Evolutionary conservation across 2,888 invertebrate genomes (phyloP).

Genomic region (Rhogogaster chlorosoma): DNA sequence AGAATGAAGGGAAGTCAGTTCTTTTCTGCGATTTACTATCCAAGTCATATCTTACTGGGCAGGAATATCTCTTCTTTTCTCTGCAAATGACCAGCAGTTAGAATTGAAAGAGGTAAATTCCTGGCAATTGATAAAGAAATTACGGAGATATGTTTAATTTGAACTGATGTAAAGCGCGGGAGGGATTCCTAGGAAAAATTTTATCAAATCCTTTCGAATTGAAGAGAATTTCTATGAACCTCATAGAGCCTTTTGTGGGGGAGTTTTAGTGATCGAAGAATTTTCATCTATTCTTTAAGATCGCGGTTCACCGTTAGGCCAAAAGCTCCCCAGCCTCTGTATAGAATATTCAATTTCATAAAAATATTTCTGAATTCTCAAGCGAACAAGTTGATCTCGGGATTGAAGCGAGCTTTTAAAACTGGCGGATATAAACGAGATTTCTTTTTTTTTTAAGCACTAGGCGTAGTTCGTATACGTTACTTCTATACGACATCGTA

Average conservation of each 20-base stretch:
- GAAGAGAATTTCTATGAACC: background rate
- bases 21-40: background rate
- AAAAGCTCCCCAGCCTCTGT: background rate
- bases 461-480: slow-evolving; percentile 30
- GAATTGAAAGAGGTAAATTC: background rate
- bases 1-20: background rate
- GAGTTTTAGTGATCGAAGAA: background rate
- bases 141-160: background rate
- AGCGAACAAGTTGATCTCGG: background rate
- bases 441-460: background rate
- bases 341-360: background rate
- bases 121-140: background rate
- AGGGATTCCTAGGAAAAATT: background rate
- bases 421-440: background rate
- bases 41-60: background rate
- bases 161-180: background rate
- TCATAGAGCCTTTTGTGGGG: background rate
- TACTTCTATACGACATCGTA: background rate
- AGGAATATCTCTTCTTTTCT: background rate
- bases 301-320: background rate
- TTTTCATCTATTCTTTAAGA: background rate
- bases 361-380: background rate
- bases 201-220: background rate
- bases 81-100: background rate
- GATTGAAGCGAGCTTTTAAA: background rate